Evolutionary conservation across 2,797 vertebrate species (phyloP).

Genomic region (Garrulus glandarius): DNA sequence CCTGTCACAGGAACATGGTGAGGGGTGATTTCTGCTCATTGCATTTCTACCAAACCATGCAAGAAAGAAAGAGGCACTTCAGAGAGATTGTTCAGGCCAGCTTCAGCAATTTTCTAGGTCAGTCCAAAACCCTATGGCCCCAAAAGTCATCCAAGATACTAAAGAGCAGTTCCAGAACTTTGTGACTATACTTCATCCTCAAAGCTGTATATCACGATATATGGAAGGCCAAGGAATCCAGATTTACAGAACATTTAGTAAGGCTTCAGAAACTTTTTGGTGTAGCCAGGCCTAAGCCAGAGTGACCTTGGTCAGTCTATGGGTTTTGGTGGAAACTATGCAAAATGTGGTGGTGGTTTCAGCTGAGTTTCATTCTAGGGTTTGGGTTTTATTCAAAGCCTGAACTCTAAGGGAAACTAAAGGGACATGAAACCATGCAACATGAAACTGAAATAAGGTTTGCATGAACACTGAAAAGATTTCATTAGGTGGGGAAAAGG

Average conservation of each 20-base stretch:
- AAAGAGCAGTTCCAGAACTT: not conserved
- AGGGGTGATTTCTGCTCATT: not conserved
- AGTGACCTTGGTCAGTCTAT: not conserved
- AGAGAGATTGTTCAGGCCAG: not conserved
- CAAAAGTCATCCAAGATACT: not conserved
- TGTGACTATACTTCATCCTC: not conserved
- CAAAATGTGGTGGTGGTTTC: slow-evolving; percentile 25
- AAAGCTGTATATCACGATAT: not conserved
- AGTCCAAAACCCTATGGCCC: not conserved
- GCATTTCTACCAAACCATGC: not conserved
- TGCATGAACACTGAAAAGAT: not conserved
- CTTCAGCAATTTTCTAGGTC: not conserved
- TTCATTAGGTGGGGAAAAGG: not conserved
- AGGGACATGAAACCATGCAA: not conserved
- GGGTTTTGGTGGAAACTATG: slow-evolving; percentile 46
- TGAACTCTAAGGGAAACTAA: not conserved
- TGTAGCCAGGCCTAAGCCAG: not conserved
- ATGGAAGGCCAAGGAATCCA: not conserved
- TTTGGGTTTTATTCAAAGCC: slow-evolving; percentile 4
- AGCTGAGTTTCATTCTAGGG: not conserved
- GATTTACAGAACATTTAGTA: not conserved
- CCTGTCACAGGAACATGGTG: not conserved
- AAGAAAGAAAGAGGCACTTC: not conserved
- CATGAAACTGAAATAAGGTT: not conserved
- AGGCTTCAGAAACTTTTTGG: not conserved